Conservation (phyloP, 2,888 invertebrate genomes). For the Petrophora chlorosata region DNA sequence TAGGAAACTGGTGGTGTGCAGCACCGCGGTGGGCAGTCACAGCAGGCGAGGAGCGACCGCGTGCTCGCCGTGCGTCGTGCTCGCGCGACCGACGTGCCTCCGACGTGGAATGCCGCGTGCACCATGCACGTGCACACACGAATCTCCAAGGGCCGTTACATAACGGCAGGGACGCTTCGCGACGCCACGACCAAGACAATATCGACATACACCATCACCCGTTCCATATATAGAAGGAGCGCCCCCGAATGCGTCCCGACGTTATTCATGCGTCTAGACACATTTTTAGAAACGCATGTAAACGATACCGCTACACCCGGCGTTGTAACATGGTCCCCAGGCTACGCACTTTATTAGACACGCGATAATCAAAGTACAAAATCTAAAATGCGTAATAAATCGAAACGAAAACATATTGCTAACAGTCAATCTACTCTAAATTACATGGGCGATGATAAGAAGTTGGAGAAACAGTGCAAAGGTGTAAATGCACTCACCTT, state of each 20-base stretch:
- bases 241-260: slow-evolving; percentile 68
- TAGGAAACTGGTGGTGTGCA: slow-evolving; percentile 70
- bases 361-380: slow-evolving; percentile 46
- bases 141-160: slow-evolving; percentile 70
- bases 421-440: slow-evolving; percentile 41
- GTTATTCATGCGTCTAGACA: slow-evolving; percentile 71
- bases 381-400: slow-evolving; percentile 67
- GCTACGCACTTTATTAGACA: slow-evolving; percentile 43
- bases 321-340: slow-evolving; percentile 39
- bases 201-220: slow-evolving; percentile 63
- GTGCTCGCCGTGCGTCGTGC: slow-evolving; percentile 44
- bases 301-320: slow-evolving; percentile 67
- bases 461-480: slow-evolving; percentile 2
- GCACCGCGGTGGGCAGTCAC: slow-evolving; percentile 4
- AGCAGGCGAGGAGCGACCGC: slow-evolving; percentile 42
- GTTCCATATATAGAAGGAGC: slow-evolving; percentile 81
- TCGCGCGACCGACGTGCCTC: slow-evolving; percentile 52
- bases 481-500: slow-evolving; percentile 59
- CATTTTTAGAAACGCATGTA: slow-evolving; percentile 81
- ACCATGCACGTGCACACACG: slow-evolving; percentile 67
- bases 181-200: slow-evolving; percentile 56
- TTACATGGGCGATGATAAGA: slow-evolving; percentile 16
- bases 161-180: slow-evolving; percentile 63
- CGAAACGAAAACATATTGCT: slow-evolving; percentile 48
- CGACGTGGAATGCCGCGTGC: slow-evolving; percentile 80